Conservation (phyloP, 2,797 vertebrate genomes). For the Girardinus metallicus region DNA sequence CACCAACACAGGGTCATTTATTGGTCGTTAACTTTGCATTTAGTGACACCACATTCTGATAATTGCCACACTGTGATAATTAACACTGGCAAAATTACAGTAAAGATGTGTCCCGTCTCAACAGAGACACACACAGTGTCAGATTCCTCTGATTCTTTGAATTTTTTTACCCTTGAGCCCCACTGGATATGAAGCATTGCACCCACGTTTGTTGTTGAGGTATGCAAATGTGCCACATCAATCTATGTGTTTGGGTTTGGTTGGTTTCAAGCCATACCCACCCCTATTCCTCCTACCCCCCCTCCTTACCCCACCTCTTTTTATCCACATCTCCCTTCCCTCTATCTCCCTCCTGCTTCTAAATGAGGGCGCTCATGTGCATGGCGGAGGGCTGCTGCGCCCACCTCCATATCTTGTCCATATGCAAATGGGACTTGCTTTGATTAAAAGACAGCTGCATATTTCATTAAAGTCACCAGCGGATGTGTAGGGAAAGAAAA, state of each 20-base stretch:
- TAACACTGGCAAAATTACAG: background rate
- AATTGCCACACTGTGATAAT: background rate
- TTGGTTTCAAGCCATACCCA: slow-evolving; percentile 51
- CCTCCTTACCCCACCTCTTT: slow-evolving; percentile 25
- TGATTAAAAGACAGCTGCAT: slow-evolving; percentile 78
- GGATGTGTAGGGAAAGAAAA: slow-evolving; percentile 50
- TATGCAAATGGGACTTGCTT: slow-evolving; percentile 76
- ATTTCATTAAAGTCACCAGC: slow-evolving; percentile 74
- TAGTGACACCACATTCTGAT: background rate
- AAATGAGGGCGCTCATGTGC: slow-evolving; percentile 37
- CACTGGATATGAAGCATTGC: slow-evolving; percentile 39
- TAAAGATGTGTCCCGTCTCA: background rate
- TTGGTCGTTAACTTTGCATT: slow-evolving; percentile 1
- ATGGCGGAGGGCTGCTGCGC: slow-evolving; percentile 10
- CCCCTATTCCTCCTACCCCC: slow-evolving; percentile 38
- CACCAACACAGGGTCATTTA: background rate
- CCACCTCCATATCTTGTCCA: slow-evolving; percentile 26
- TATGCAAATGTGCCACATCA: slow-evolving; percentile 68
- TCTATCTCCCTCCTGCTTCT: slow-evolving; percentile 37
- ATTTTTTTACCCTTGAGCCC: slow-evolving; percentile 48
- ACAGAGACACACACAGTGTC: background rate
- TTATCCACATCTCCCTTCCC: slow-evolving; percentile 16
- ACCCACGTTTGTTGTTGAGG: slow-evolving; percentile 62
- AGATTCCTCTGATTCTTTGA: background rate
- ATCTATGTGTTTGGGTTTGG: slow-evolving; percentile 68